phyloP scores from a whole-genome alignment of 2,888 invertebrate genomes.

The Andrena minutula region DNA sequence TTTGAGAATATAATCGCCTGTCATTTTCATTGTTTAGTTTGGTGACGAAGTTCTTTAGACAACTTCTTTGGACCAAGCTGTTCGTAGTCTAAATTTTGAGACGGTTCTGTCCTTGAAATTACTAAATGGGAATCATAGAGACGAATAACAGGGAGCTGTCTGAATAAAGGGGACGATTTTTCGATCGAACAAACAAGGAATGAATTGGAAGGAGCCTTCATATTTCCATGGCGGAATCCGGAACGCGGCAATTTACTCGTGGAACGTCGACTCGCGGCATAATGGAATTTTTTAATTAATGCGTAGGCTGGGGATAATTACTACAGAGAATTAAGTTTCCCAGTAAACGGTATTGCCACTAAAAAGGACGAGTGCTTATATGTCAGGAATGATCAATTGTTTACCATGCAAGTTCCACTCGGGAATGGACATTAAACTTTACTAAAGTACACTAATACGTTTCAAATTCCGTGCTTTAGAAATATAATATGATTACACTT shows the following conservation, averaged over 20 bases:
- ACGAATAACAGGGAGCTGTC: not conserved
- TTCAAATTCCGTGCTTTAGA: too few species aligned
- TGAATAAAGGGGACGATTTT: slow-evolving; percentile 14
- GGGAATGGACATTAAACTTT: too few species aligned
- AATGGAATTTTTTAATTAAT: slow-evolving; percentile 45
- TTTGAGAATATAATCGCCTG: not conserved
- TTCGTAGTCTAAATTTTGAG: not conserved
- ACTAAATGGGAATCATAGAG: not conserved
- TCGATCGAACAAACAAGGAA: slow-evolving; percentile 22
- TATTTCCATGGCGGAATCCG: slow-evolving; percentile 24
- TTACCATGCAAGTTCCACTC: too few species aligned
- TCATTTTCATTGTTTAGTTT: not conserved
- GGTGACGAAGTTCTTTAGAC: too few species aligned
- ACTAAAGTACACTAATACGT: too few species aligned
- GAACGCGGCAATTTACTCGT: slow-evolving; percentile 31
- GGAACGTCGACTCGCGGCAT: slow-evolving; percentile 10
- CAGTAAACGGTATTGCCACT: not conserved
- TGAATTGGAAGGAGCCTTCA: slow-evolving; percentile 24
- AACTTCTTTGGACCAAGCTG: not conserved
- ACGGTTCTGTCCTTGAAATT: not conserved
- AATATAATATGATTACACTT: not conserved
- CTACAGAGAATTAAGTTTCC: not conserved
- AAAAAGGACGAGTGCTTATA: not conserved
- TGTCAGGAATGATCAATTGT: too few species aligned
- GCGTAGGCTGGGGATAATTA: not conserved